Evolutionary conservation across 2,113 vertebrate genomes (phyloP).

Genomic region (Amia ocellicauda): DNA sequence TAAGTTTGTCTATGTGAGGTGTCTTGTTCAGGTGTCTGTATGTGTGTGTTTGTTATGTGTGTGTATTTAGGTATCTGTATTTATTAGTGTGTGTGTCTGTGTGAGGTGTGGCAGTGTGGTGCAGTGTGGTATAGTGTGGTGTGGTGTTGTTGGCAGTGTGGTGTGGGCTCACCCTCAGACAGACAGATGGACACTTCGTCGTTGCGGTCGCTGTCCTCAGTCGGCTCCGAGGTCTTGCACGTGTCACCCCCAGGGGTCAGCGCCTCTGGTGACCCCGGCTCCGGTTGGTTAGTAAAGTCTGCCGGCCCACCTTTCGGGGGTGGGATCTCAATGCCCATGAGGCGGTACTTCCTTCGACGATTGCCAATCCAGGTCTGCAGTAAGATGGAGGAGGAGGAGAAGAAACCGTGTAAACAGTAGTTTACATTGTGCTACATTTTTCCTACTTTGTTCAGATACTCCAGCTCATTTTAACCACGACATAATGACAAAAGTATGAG

Average conservation of each 20-base stretch:
- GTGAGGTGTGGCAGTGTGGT: no score
- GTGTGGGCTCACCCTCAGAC: constrained; percentile 75
- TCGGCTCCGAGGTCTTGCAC: constrained; percentile 64
- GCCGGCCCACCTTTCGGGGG: constrained; percentile 91
- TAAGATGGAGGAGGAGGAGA: neutral
- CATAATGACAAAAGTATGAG: neutral
- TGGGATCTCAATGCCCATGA: constrained; percentile 97
- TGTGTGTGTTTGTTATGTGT: no score
- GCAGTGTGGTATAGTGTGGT: no score
- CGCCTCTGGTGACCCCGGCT: constrained; percentile 69
- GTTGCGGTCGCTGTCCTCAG: constrained; percentile 82
- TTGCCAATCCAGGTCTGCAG: constrained; percentile 97
- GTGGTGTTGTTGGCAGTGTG: no score
- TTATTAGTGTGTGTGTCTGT: no score
- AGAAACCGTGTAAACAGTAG: neutral
- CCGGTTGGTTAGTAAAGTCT: constrained; percentile 79
- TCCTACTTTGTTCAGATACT: neutral
- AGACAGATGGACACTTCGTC: constrained; percentile 82
- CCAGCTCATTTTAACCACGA: neutral
- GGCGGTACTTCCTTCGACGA: constrained; percentile 93
- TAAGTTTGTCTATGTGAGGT: no score
- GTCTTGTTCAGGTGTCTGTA: no score
- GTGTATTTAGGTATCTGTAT: no score
- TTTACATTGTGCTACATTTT: neutral
- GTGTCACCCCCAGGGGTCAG: constrained; percentile 75